These are phyloP conservation scores for Gnathonemus echidnorhynchus DNA, from an alignment of 2,113 vertebrate species.

Conservation along the genomic window DNA sequence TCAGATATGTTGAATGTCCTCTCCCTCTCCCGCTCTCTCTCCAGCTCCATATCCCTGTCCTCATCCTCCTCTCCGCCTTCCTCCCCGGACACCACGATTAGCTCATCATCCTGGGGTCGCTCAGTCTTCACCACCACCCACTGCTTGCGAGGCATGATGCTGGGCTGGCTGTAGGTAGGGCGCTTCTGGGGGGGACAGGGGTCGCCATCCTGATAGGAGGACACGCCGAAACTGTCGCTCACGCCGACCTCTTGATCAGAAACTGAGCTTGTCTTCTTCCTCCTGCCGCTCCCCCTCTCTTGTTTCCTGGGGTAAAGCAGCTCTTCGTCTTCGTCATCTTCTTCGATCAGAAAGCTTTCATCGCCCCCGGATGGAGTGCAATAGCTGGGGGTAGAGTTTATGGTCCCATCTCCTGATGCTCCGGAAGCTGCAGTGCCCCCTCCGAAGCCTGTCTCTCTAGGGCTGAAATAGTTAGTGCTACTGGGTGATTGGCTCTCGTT, in stretches of 20 bases:
- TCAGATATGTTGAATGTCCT: slow-evolving; percentile 73
- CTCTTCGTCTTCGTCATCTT: slow-evolving; percentile 48
- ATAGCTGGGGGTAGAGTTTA: slow-evolving; percentile 59
- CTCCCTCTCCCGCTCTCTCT: slow-evolving; percentile 48
- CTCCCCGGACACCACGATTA: slow-evolving; percentile 77
- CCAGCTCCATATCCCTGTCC: slow-evolving; percentile 49
- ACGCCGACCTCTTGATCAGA: slow-evolving; percentile 69
- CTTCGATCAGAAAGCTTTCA: slow-evolving; percentile 56
- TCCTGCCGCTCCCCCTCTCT: slow-evolving; percentile 46
- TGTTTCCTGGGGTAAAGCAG: slow-evolving; percentile 53
- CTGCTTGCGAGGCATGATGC: slow-evolving; percentile 76
- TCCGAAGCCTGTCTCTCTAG: slow-evolving; percentile 59
- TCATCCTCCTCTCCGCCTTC: slow-evolving; percentile 76
- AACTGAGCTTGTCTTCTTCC: slow-evolving; percentile 49
- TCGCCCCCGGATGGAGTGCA: slow-evolving; percentile 59
- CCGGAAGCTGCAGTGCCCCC: slow-evolving; percentile 36
- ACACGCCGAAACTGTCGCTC: slow-evolving; percentile 69
- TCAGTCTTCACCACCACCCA: slow-evolving; percentile 84
- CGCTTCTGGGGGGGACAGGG: slow-evolving; percentile 46
- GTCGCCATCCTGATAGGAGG: slow-evolving; percentile 61
- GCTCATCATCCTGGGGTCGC: slow-evolving; percentile 71
- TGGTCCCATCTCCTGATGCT: slow-evolving; percentile 35
- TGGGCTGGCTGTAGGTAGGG: slow-evolving; percentile 65
- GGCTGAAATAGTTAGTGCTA: slow-evolving; percentile 87
- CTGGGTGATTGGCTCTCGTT: slow-evolving; percentile 82